These are phyloP conservation scores for Lepidurus packardi DNA, from an alignment of 1,140 invertebrate species.

Conservation along the genomic window DNA sequence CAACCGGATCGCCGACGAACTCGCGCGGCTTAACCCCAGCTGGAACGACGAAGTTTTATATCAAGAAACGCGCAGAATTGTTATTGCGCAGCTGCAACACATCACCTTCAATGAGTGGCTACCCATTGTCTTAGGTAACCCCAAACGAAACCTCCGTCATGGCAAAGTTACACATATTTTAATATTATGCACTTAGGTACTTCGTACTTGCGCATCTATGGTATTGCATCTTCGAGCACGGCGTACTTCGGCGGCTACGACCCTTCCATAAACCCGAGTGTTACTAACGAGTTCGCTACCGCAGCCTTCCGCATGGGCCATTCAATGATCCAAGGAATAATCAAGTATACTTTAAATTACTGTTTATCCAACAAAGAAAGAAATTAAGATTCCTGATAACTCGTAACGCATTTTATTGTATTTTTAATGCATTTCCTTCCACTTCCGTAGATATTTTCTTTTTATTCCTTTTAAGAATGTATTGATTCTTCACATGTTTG, in stretches of 20 bases:
- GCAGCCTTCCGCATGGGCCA: conserved; percentile 80
- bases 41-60: conserved; percentile 48
- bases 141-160: background rate
- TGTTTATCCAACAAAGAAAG: background rate
- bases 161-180: background rate
- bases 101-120: conserved; percentile 46
- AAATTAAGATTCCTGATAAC: conserved; percentile 11
- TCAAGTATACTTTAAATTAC: conserved; percentile 53
- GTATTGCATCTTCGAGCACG: conserved; percentile 57
- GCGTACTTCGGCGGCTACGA: conserved; percentile 78
- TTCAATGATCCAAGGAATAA: conserved; percentile 67
- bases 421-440: background rate
- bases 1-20: conserved; percentile 43
- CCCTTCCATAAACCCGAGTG: conserved; percentile 63
- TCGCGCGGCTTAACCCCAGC: conserved; percentile 40
- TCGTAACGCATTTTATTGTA: background rate
- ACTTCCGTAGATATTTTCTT: background rate
- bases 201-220: conserved; percentile 62
- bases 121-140: conserved; percentile 29
- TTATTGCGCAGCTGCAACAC: conserved; percentile 49
- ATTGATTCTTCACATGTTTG: background rate
- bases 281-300: conserved; percentile 76
- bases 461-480: background rate
- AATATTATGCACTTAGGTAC: conserved; percentile 45
- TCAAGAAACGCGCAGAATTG: conserved; percentile 53